Evolutionary conservation across 2,797 vertebrate species (phyloP), one percentile per base, ranked within the genome.

Genomic region (Buphagus erythrorhynchus): DNA sequence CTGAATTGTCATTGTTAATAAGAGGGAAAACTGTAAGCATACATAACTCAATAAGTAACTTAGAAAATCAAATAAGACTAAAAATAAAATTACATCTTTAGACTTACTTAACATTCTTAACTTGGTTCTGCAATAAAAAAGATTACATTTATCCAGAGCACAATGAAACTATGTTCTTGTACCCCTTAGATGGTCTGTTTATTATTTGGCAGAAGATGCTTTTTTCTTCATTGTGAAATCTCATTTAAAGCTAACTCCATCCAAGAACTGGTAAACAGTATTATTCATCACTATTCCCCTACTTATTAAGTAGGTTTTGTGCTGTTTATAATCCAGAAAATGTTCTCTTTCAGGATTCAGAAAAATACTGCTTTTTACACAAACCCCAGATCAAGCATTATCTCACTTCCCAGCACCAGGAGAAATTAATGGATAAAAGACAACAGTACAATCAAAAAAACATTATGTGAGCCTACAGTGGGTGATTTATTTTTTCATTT

Each of bases 271-370:
- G 58, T 72, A 80, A 96, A 93, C 62, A 93, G 81, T 40, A 78
- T 73, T 80, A 89, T 91, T 89, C 75, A 93, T 80, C 36, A 48
- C 26, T 68, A 55, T 84, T 91, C 31, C 74, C 40, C 57, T 40
- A 78, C 59, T 88, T 95, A 81, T 73, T 91, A 91, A 93, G 66
- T 54, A 77, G 72, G 11, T 81, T 95, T 93, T 95, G 48, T 96
- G 43, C 51, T 81, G 36, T 78, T 84, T 84, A 73, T 81, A 81
- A 48, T 66, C 42, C 40, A 78, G 46, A 26, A 94, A 93, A 91
- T 69, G 28, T 62, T 91, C 81, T 83, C 21, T 73, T 86, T 75
- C 31, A 84, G 36, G 43, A 84, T 36, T 94, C 33, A 61, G 62
- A 84, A 84, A 86, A 92, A 63, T 58, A 66, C 15, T 65, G 67